Conservation (phyloP, 2,113 vertebrate species). For the Pelodiscus sinensis region DNA sequence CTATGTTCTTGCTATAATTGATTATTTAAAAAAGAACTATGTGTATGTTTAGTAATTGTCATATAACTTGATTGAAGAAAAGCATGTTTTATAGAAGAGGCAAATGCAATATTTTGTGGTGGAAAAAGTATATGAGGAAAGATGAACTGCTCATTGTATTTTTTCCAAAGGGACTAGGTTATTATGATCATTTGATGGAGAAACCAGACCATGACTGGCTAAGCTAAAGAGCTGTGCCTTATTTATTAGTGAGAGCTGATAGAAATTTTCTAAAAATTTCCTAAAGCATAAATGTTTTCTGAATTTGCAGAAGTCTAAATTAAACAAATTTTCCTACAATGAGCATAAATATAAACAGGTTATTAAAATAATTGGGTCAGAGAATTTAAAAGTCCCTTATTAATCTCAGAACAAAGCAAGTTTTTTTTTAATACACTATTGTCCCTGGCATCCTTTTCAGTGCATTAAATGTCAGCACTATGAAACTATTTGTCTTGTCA, state of each 20-base stretch:
- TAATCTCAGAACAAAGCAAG: constrained; percentile 49
- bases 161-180: constrained; percentile 37
- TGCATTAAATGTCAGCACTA: not conserved
- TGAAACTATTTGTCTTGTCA: not conserved
- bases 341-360: constrained; percentile 56
- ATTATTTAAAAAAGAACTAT: constrained; percentile 12
- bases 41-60: constrained; percentile 38
- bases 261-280: constrained; percentile 50
- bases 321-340: constrained; percentile 61
- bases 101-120: constrained; percentile 2
- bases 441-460: not conserved
- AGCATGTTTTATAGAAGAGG: not conserved
- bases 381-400: constrained; percentile 55
- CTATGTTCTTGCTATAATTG: not conserved
- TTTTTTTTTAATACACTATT: constrained; percentile 25
- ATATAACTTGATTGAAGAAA: constrained; percentile 7
- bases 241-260: constrained; percentile 55
- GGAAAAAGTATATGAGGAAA: constrained; percentile 25
- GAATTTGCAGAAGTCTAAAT: constrained; percentile 70
- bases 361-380: constrained; percentile 65
- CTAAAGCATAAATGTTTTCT: constrained; percentile 58
- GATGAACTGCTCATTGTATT: constrained; percentile 23
- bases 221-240: constrained; percentile 53
- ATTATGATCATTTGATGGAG: constrained; percentile 47
- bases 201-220: constrained; percentile 56